Conservation (phyloP, 2,888 invertebrate genomes). For the Agonopterix subpropinquella region DNA sequence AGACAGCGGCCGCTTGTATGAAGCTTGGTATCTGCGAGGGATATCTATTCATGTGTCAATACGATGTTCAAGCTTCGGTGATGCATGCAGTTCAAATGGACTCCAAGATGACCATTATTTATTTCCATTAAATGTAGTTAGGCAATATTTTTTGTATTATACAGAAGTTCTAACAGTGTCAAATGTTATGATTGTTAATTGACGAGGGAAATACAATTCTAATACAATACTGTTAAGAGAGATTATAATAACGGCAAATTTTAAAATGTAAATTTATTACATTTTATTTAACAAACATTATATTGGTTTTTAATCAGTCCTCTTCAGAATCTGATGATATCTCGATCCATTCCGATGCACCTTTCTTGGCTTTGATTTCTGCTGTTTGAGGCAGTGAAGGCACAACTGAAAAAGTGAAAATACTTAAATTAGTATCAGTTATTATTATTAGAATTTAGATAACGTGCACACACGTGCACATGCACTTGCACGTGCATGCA, state of each 20-base stretch:
- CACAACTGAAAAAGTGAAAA: constrained; percentile 44
- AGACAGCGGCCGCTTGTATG: too few relatives aligned
- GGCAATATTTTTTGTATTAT: constrained; percentile 14
- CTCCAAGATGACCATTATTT: constrained; percentile 19
- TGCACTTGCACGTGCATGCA: too few relatives aligned
- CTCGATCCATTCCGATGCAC: constrained; percentile 59
- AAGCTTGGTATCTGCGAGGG: too few relatives aligned
- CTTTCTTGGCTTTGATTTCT: constrained; percentile 47
- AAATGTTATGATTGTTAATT: constrained; percentile 39
- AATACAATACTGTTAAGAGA: constrained; percentile 36
- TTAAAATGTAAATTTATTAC: constrained; percentile 55
- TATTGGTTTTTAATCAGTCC: constrained; percentile 31
- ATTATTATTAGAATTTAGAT: too few relatives aligned
- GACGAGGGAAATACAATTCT: constrained; percentile 43
- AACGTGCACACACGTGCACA: too few relatives aligned
- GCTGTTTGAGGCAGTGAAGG: constrained; percentile 51
- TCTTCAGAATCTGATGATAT: constrained; percentile 66
- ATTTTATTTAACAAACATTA: constrained; percentile 47
- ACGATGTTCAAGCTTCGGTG: too few relatives aligned
- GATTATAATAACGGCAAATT: constrained; percentile 50
- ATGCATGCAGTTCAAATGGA: background rate
- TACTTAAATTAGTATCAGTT: too few relatives aligned
- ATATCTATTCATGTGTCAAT: too few relatives aligned
- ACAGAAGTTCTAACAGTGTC: constrained; percentile 25
- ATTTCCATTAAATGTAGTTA: constrained; percentile 20